Percentiles rank a stretch among this genome's conserved stretches.
Conservation (phyloP, 2,888 invertebrate genomes). For the Proisotoma minuta region DNA sequence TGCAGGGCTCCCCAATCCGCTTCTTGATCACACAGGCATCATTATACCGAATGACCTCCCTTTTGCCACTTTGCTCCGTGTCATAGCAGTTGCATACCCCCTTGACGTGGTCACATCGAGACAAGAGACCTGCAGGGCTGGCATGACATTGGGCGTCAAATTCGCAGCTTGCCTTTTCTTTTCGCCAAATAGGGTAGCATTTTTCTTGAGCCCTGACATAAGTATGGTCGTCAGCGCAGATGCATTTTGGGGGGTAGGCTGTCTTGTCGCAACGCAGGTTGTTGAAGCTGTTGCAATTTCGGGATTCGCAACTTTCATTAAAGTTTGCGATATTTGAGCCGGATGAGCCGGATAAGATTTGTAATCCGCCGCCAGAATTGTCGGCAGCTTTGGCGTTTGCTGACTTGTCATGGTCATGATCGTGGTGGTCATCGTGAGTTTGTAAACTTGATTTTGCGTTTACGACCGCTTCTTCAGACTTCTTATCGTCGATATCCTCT, state of each 20-base stretch:
- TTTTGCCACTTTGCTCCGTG: neutral
- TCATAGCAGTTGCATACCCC: slow-evolving; percentile 27
- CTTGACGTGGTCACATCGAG: slow-evolving; percentile 11
- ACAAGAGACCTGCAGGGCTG: slow-evolving; percentile 15
- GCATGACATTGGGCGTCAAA: slow-evolving; percentile 28
- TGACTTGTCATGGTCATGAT: slow-evolving; percentile 2
- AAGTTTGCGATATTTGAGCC: slow-evolving; percentile 19
- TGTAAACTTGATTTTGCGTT: neutral
- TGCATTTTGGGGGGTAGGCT: slow-evolving; percentile 16
- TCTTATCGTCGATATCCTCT: slow-evolving; percentile 1
- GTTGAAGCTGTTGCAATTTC: slow-evolving; percentile 2
- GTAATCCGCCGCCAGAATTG: neutral
- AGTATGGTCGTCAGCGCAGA: slow-evolving; percentile 7
- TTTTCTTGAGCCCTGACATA: slow-evolving; percentile 21
- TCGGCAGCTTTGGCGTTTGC: neutral
- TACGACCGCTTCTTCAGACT: neutral
- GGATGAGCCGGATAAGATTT: neutral
- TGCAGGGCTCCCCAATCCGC: slow-evolving; percentile 18
- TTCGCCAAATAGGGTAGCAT: slow-evolving; percentile 15
- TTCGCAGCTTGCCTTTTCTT: neutral
- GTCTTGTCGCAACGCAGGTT: slow-evolving; percentile 7
- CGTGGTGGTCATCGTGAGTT: neutral
- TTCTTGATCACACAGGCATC: slow-evolving; percentile 16
- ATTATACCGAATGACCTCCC: neutral
- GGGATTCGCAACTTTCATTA: slow-evolving; percentile 23